Base-by-base conservation (phyloP, 2,797 vertebrate species). In the Periophthalmus magnuspinnatus region DNA sequence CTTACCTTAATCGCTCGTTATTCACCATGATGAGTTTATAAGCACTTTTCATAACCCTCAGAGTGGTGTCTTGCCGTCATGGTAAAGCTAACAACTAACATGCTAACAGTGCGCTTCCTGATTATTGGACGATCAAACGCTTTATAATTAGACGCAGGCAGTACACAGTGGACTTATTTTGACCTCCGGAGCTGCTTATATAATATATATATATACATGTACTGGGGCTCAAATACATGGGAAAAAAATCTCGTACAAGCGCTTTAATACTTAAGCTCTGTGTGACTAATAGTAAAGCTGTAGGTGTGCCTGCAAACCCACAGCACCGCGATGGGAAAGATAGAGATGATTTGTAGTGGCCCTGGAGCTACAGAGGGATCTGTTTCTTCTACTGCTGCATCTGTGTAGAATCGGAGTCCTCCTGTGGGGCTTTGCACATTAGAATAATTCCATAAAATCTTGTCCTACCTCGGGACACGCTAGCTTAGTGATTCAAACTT, bases 261-360 rank as follows among this genome's bases (percentile, higher is more conserved):
- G 75, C 85, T 45, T 45, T 45, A 45, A 65, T 74, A 72, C 69
- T 78, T 58, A 67, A 72, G 69, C 67, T 70, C 59, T 77, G 76
- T 6, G 58, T 87, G 88, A 90, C 86, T 80, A 90, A 88, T 85
- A 76, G 71, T 78, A 82, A 81, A 88, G 74, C 76, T 75, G 67
- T 57, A 54, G 63, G 69, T 83, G 78, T 69, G 69, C 62, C 70
- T 76, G 80, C 76, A 85, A 88, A 85, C 70, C 77, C 75, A 86
- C 83, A 87, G 81, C 70, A 72, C 81, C 79, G 74, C 83, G 85
- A 87, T 87, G 69, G 71, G 77, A 83, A 77, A 82, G 84, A 90
- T 84, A 84, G 70, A 77, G 79, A 82, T 86, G 85, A 90, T 86
- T 85, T 87, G 83, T 81, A 54, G 72, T 59, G 59, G 0, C 71